Evolutionary conservation across 2,113 vertebrate genomes (phyloP).

Genomic region (Taxidea taxus): DNA sequence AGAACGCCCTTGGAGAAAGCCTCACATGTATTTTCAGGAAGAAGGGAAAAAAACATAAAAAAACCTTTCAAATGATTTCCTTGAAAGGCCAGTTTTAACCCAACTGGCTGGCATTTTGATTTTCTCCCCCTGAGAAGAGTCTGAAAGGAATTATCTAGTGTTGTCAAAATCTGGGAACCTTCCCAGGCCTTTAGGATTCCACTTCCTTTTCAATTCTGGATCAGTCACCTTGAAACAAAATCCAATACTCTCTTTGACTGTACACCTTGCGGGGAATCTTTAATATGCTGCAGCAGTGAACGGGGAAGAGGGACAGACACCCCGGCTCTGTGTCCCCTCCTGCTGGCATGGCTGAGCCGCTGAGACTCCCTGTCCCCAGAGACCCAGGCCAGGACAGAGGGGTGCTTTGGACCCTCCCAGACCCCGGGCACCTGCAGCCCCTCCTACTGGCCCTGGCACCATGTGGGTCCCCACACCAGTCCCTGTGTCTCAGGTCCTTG

Average conservation of each 20-base stretch:
- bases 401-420: neutral
- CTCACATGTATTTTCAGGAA: fast-evolving
- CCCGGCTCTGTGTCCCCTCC: neutral
- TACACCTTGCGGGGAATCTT: neutral
- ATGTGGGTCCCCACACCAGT: fast-evolving
- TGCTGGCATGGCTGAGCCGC: neutral
- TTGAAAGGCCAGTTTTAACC: neutral
- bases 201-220: neutral
- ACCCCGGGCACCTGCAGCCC: fast-evolving
- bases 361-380: neutral
- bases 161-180: neutral
- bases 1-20: fast-evolving
- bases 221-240: slow-evolving; percentile 11
- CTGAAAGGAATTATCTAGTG: neutral
- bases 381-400: neutral
- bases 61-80: neutral
- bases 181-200: neutral
- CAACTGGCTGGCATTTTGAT: neutral
- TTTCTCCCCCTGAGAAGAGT: neutral
- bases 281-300: neutral
- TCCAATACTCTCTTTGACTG: neutral
- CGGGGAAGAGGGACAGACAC: neutral
- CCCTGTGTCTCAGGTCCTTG: neutral
- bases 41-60: neutral
- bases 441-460: neutral